These are phyloP conservation scores for Pangasius macronema DNA, from an alignment of 2,797 vertebrate genomes.

Conservation along the genomic window DNA sequence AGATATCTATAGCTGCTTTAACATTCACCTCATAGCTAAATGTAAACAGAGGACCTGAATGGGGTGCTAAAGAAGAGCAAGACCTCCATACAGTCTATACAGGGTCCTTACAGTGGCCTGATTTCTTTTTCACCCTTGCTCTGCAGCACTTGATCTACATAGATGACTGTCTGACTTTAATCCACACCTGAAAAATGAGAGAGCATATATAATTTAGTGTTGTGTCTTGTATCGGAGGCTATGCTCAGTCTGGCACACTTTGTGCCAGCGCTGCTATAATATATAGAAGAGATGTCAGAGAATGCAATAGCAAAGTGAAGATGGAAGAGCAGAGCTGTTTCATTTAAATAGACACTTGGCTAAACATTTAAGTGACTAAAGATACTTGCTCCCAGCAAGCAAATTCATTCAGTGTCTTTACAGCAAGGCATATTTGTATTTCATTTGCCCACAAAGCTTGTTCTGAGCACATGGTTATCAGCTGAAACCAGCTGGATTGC, in stretches of 20 bases:
- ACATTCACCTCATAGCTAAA: not conserved
- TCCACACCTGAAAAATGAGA: constrained; percentile 53
- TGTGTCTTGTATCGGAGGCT: constrained; percentile 41
- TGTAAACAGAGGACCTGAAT: constrained; percentile 14
- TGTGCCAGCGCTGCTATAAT: constrained; percentile 45
- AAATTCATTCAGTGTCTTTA: constrained; percentile 46
- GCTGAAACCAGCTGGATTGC: constrained; percentile 40
- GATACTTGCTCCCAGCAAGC: constrained; percentile 43
- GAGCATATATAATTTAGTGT: constrained; percentile 56
- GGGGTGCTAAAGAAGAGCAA: not conserved
- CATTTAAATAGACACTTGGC: constrained; percentile 57
- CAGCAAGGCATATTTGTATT: constrained; percentile 48
- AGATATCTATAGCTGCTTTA: constrained; percentile 26
- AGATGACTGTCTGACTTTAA: constrained; percentile 54
- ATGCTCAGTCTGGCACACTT: constrained; percentile 28
- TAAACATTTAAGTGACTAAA: constrained; percentile 52
- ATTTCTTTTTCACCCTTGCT: constrained; percentile 29
- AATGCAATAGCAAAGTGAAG: constrained; percentile 42
- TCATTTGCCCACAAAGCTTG: constrained; percentile 40
- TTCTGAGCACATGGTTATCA: constrained; percentile 36
- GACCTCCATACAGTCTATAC: constrained; percentile 24
- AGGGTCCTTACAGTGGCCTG: constrained; percentile 37
- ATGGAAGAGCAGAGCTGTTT: constrained; percentile 49
- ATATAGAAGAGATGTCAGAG: constrained; percentile 50
- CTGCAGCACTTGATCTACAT: constrained; percentile 51